Conservation (phyloP, 2,113 vertebrate genomes). For the Periophthalmodon schlosseri region DNA sequence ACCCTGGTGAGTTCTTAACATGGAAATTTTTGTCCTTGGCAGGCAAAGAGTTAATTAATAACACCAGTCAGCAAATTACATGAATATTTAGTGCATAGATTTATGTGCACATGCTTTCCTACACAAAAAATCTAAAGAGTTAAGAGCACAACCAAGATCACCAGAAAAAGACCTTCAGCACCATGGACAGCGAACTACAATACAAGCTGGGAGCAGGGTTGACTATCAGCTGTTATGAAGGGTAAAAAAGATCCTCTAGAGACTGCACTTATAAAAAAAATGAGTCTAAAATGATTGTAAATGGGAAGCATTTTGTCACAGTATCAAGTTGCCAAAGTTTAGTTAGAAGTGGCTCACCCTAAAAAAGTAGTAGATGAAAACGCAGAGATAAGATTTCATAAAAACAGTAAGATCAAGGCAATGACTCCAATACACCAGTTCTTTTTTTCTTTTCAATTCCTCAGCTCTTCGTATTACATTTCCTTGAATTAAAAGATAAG, state of each 20-base stretch:
- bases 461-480: neutral
- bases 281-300: neutral
- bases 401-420: no score
- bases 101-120: neutral
- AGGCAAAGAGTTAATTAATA: neutral
- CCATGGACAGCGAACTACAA: conserved; percentile 1
- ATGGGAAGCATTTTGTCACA: neutral
- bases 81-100: neutral
- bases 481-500: neutral
- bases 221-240: no score
- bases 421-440: no score
- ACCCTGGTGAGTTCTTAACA: no score
- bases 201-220: no score
- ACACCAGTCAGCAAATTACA: neutral
- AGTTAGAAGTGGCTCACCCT: neutral
- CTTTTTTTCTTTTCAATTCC: neutral
- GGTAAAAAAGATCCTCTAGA: no score
- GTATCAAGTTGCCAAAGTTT: neutral
- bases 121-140: neutral
- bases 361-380: neutral
- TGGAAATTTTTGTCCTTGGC: no score
- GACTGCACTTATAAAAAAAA: no score
- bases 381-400: no score
- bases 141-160: neutral
- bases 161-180: neutral